Conservation (phyloP, 2,797 vertebrate species). For the Craterocephalus amniculus region DNA sequence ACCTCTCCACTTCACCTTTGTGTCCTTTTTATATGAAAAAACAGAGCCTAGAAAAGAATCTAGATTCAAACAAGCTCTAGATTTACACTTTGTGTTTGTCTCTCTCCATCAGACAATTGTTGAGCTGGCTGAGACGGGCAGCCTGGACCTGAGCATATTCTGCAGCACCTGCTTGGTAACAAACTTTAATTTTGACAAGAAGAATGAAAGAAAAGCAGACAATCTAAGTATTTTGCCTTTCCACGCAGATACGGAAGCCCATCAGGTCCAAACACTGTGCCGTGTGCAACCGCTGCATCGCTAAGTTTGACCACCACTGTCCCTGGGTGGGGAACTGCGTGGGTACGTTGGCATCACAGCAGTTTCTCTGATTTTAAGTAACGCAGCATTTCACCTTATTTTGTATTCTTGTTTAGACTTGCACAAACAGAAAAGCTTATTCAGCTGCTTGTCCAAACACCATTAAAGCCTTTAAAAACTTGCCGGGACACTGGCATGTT, state of each 20-base stretch:
- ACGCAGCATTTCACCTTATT: neutral
- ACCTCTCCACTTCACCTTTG: constrained; percentile 3
- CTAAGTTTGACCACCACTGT: constrained; percentile 99
- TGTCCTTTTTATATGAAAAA: neutral
- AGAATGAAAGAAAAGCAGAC: neutral
- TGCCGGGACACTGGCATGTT: neutral
- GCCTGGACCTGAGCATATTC: constrained; percentile 98
- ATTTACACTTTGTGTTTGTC: constrained; percentile 18
- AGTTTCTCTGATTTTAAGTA: too few species aligned
- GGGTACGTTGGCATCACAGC: constrained; percentile 85
- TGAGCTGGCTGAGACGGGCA: constrained; percentile 97
- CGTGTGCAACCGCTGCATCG: constrained; percentile 98
- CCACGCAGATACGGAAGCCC: constrained; percentile 94
- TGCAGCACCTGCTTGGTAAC: constrained; percentile 99
- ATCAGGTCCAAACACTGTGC: constrained; percentile 99
- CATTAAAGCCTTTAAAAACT: neutral
- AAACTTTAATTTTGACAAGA: accelerated
- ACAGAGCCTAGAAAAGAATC: neutral
- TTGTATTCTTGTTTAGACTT: neutral
- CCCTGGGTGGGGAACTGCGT: constrained; percentile 99
- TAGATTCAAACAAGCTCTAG: neutral
- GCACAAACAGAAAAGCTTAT: neutral
- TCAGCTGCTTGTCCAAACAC: neutral
- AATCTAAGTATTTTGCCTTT: neutral
- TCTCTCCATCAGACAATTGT: constrained; percentile 90